Base-by-base conservation (phyloP, 2,888 invertebrate species). In the Scaptomyza polygonia region DNA sequence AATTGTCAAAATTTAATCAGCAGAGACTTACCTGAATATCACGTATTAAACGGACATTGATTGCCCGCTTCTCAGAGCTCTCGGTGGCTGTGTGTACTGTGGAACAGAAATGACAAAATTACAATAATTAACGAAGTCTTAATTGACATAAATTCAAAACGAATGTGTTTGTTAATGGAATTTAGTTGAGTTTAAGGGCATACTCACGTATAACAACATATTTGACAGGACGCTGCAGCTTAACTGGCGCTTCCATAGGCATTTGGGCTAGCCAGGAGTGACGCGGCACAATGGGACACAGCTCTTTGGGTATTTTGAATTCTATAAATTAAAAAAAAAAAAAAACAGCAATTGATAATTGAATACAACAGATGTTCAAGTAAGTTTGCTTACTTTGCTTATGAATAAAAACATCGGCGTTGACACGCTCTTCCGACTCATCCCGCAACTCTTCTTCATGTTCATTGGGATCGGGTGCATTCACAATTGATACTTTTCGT, bases 1-100 rank as follows among this genome's bases (percentile, higher is more conserved):
- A 21, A 9, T 27, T 9, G 6, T 7, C 9, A 1, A 6, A 34
- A 25, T 27, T 1, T 4, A n/a, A 36, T 14, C 21, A 12, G 30
- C 36, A 11, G 29, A 14, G 11, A 61, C 69, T 65, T 48, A 90
- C 92, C 89, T 93, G 93, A 61, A 93, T 92, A 43, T 92, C 89
- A 12, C 93, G 90, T 30, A 93, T 91, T 12, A 92, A 58, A 1
- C 91, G 89, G 44, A 92, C 89, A 71, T 93, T 93, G 44, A 93
- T 92, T 1, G 92, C 90, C 72, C 92, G 91, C 14, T 91, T 92
- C 51, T 83, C 89, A 0, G 90, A 92, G 70, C 92, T 92, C 74
- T 93, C 92, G 2, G 93, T 92, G 32, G 93, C 93, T 2, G 93
- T 93, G 71, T 93, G 93, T 42, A 90, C 93, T 73, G 40, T 39